Evolutionary conservation across 2,113 vertebrate genomes (phyloP), one percentile per base, ranked within the genome.

Genomic region (Cariama cristata): DNA sequence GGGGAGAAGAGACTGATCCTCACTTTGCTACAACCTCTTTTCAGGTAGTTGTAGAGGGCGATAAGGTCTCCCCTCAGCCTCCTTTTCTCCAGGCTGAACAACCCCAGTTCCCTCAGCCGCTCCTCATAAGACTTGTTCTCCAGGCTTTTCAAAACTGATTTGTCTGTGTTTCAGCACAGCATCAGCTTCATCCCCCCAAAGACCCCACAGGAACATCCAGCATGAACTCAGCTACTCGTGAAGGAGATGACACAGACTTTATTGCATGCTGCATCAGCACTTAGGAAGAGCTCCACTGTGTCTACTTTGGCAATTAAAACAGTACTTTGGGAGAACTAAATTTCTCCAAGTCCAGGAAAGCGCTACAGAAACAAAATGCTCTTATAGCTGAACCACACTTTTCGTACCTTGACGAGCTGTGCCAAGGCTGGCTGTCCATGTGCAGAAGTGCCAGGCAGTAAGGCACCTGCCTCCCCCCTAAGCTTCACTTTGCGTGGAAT

Each of bases 251-350:
- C 58, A 20, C n/a, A 77, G 63, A n/a, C 67, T 47, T 88, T 86
- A 80, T 7, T 92, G 72, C 63, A 63, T 2, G 12, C 79, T 88
- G 79, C 38, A 30, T 93, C 94, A 94, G 88, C 90, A 44, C 63
- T 88, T 83, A 52, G 55, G 38, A 89, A 84, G 32, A 86, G 68
- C 63, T 92, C 95, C 50, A 50, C 67, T 0, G 11, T 95, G 86
- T 58, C 71, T 96, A 30, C 55, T 94, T 89, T 44, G 16, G 52
- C 86, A 84, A 86, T 67, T 85, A 94, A 95, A 91, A 93, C 91
- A 74, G 30, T 86, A 72, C 76, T 96, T 87, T 71, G 45, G 60
- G 64, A 94, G 52, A 79, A 81, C 72, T 87, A 44, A 81, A 91
- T 81, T 93, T 94, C 72, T 91, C 72, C 38, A 33, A 72, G 56